Conservation (phyloP, 1,140 invertebrate genomes). For the Luehdorfia chinensis region DNA sequence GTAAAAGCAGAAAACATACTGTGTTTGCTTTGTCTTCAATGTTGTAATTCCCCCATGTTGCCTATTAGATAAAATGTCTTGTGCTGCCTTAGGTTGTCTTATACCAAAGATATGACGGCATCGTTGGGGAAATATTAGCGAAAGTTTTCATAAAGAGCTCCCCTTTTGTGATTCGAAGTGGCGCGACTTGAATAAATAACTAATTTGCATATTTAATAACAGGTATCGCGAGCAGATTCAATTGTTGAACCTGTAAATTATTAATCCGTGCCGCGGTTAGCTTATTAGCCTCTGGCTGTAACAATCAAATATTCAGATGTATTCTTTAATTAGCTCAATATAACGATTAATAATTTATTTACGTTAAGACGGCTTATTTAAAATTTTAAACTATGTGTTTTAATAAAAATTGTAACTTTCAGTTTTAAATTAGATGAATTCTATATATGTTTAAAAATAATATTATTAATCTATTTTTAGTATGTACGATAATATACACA, state of each 20-base stretch:
- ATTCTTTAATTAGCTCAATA: conserved; percentile 40
- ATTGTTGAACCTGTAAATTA: conserved; percentile 64
- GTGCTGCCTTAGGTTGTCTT: no score
- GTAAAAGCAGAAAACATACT: no score
- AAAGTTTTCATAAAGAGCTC: conserved; percentile 46
- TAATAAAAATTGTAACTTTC: no score
- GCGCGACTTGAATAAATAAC: conserved; percentile 63
- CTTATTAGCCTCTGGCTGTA: conserved; percentile 50
- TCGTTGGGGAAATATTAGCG: conserved; percentile 27
- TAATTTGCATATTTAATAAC: conserved; percentile 69
- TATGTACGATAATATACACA: no score
- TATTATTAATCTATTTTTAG: background rate
- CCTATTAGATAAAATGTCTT: no score
- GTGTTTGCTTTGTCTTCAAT: no score
- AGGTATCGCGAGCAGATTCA: conserved; percentile 61
- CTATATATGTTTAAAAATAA: background rate
- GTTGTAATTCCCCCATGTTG: no score
- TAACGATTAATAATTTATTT: conserved; percentile 26
- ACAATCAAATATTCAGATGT: conserved; percentile 60
- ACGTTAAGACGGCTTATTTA: no score
- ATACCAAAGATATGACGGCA: conserved; percentile 9
- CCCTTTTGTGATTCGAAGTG: conserved; percentile 45
- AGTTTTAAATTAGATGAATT: no score
- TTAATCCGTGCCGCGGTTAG: conserved; percentile 51
- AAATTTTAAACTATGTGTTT: no score